Percentiles rank a stretch among this genome's conserved stretches.
phyloP scores from a whole-genome alignment of 2,113 vertebrate genomes.

The Poecilia latipinna region DNA sequence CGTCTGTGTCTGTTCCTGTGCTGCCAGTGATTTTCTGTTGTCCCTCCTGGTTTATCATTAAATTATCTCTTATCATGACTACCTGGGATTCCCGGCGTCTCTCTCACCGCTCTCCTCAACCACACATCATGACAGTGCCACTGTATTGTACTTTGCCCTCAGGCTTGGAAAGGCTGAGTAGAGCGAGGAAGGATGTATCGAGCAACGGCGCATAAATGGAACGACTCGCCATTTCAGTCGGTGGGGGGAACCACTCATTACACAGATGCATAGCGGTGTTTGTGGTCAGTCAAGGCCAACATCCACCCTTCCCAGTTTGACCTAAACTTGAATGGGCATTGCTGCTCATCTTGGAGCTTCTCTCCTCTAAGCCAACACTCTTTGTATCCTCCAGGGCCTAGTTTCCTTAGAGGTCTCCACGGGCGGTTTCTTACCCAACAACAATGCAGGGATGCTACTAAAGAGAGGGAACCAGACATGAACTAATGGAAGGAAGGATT shows the following conservation, averaged over 20 bases:
- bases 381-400: conserved; percentile 35
- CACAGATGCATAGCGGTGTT: conserved; percentile 68
- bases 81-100: no score
- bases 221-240: conserved; percentile 63
- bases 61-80: no score
- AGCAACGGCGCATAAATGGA: conserved; percentile 57
- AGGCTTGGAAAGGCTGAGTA: conserved; percentile 46
- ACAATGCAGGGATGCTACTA: conserved; percentile 36
- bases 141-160: conserved; percentile 50
- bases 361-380: conserved; percentile 22
- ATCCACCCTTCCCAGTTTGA: conserved; percentile 59
- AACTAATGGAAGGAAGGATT: conserved; percentile 60
- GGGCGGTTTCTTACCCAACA: conserved; percentile 43
- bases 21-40: no score
- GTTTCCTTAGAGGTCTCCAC: conserved; percentile 47
- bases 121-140: no score
- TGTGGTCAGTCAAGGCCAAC: conserved; percentile 67
- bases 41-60: no score
- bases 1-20: no score
- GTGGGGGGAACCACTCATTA: conserved; percentile 75
- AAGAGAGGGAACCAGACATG: conserved; percentile 49
- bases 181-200: conserved; percentile 49
- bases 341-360: conserved; percentile 3
- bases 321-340: conserved; percentile 28
- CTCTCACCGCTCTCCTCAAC: no score